Conservation (phyloP, 2,797 vertebrate genomes). For the Platalea minor region DNA sequence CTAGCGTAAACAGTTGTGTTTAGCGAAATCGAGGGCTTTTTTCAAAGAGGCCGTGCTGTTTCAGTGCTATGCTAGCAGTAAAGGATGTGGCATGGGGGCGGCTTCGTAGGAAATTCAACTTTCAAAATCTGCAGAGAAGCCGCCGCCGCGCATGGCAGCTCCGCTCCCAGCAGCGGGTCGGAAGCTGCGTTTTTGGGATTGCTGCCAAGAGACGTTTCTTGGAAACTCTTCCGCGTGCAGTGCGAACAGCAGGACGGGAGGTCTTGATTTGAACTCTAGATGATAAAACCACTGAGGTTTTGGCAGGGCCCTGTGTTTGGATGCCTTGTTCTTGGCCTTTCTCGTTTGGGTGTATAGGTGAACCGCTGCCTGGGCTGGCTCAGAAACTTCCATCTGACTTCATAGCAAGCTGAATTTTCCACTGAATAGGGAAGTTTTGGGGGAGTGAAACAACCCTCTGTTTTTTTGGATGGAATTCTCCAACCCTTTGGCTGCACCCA, state of each 20-base stretch:
- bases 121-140: not conserved
- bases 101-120: not conserved
- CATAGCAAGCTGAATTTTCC: not conserved
- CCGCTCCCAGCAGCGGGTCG: not conserved
- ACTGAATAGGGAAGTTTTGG: not conserved
- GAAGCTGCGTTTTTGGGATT: not conserved
- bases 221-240: not conserved
- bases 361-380: not conserved
- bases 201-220: not conserved
- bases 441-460: not conserved
- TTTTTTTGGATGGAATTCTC: not conserved
- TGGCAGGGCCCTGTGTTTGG: not conserved
- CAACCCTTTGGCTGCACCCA: not conserved
- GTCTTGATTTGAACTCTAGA: not conserved
- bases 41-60: not conserved
- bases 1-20: not conserved
- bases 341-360: not conserved
- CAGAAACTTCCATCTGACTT: not conserved
- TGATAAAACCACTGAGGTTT: constrained; percentile 33
- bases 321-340: not conserved
- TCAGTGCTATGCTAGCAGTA: not conserved
- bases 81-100: not conserved
- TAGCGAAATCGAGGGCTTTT: not conserved
- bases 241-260: not conserved
- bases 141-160: accelerated